These are phyloP conservation scores for Python bivittatus DNA, from an alignment of 2,113 vertebrate species.

Conservation along the genomic window DNA sequence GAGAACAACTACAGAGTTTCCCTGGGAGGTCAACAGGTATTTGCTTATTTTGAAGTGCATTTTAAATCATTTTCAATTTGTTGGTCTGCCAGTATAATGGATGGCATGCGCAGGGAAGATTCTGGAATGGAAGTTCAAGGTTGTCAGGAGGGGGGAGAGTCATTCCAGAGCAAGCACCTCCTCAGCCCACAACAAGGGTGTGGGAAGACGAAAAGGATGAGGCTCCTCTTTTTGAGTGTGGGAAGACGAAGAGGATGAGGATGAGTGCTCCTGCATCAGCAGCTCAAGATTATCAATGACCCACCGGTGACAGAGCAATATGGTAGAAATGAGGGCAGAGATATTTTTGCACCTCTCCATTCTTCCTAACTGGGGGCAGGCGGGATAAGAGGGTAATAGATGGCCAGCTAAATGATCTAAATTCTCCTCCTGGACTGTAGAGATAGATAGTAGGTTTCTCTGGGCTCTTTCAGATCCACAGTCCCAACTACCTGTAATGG, in stretches of 20 bases:
- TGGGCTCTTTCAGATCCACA: not conserved
- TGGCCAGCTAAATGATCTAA: not conserved
- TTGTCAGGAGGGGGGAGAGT: no score
- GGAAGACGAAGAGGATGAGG: no score
- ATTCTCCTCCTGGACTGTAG: not conserved
- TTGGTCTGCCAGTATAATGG: not conserved
- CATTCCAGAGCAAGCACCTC: no score
- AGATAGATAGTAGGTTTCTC: not conserved
- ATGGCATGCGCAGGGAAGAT: no score
- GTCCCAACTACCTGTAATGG: not conserved
- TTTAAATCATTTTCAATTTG: not conserved
- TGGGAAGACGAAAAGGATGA: no score
- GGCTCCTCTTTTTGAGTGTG: no score
- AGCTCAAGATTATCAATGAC: not conserved
- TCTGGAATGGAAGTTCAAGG: no score
- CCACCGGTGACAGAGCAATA: not conserved
- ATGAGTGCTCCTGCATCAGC: not conserved
- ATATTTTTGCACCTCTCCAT: not conserved
- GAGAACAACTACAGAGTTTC: not conserved
- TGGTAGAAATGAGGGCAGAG: not conserved
- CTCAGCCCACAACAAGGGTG: no score
- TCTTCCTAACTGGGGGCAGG: not conserved
- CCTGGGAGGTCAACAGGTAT: not conserved
- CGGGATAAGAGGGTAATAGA: not conserved
- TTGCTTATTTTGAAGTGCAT: not conserved